Conservation (phyloP, 2,888 invertebrate species). For the Penaeus monodon region DNA sequence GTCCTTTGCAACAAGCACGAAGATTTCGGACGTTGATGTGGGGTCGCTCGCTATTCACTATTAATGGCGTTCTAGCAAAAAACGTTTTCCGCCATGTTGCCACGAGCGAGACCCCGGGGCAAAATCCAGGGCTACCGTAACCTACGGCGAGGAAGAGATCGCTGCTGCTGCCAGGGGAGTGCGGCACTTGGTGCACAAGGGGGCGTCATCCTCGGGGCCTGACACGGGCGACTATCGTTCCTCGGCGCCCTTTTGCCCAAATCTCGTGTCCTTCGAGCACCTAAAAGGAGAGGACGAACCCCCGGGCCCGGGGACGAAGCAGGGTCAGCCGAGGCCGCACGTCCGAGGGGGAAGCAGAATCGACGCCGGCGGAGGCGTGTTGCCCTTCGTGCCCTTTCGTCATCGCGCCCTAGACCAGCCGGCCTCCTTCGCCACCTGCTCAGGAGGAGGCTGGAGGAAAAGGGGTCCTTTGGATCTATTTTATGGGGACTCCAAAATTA, state of each 20-base stretch:
- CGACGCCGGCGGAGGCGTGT: slow-evolving; percentile 10
- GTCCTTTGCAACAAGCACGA: too few species aligned
- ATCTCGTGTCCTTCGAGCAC: not conserved
- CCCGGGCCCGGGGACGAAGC: not conserved
- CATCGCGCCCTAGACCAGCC: slow-evolving; percentile 3
- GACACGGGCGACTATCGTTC: slow-evolving; percentile 6
- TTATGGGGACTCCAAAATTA: slow-evolving; percentile 37
- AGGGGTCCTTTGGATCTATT: slow-evolving; percentile 5
- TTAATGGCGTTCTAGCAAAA: not conserved
- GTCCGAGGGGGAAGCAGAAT: slow-evolving; percentile 17
- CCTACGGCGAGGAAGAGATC: too few species aligned
- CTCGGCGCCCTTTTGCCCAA: slow-evolving; percentile 15
- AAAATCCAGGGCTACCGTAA: too few species aligned
- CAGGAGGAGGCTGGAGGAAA: not conserved
- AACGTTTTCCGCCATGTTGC: not conserved
- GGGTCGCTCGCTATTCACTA: not conserved
- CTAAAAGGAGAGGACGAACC: not conserved
- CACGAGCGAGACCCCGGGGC: too few species aligned
- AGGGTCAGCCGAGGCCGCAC: not conserved
- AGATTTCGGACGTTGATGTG: too few species aligned
- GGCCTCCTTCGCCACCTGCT: slow-evolving; percentile 16
- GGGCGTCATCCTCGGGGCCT: not conserved
- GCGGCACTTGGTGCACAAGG: not conserved
- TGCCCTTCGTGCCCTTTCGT: slow-evolving; percentile 22
- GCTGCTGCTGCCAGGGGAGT: not conserved